A percentile compares a stretch with the other conserved stretches of the same genome.
Evolutionary conservation across 2,113 vertebrate genomes (phyloP).

Genomic region (Anguilla japonica): DNA sequence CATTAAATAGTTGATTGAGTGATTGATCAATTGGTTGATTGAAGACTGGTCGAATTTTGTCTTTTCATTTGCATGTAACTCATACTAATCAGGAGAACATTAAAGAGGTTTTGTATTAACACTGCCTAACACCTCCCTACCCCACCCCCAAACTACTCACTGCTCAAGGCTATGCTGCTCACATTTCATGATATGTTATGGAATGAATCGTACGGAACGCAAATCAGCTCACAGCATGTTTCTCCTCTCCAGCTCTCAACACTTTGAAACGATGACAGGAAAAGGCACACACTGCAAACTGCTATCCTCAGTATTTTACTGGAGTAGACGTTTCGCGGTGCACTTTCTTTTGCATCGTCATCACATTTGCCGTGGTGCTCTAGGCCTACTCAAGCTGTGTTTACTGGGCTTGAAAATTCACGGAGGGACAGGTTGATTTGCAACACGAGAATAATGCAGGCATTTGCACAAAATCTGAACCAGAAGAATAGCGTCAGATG

Average conservation of each 20-base stretch:
- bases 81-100: conserved; percentile 34
- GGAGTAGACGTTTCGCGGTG: neutral
- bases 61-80: conserved; percentile 59
- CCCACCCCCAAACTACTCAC: conserved; percentile 31
- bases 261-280: neutral
- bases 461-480: neutral
- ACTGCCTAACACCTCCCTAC: neutral
- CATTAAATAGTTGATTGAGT: too few relatives aligned
- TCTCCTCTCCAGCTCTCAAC: neutral
- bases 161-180: conserved; percentile 37
- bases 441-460: neutral
- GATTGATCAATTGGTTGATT: conserved; percentile 23
- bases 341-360: neutral
- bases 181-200: neutral
- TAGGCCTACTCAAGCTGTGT: neutral
- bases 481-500: neutral
- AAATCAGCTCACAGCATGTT: neutral
- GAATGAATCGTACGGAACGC: neutral
- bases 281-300: neutral
- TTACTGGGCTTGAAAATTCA: neutral
- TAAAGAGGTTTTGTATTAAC: conserved; percentile 32
- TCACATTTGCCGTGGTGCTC: neutral
- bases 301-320: neutral
- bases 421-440: neutral
- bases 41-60: conserved; percentile 57